These are phyloP conservation scores for Enteromius radiatus DNA, from an alignment of 2,797 vertebrate species.

Conservation along the genomic window DNA sequence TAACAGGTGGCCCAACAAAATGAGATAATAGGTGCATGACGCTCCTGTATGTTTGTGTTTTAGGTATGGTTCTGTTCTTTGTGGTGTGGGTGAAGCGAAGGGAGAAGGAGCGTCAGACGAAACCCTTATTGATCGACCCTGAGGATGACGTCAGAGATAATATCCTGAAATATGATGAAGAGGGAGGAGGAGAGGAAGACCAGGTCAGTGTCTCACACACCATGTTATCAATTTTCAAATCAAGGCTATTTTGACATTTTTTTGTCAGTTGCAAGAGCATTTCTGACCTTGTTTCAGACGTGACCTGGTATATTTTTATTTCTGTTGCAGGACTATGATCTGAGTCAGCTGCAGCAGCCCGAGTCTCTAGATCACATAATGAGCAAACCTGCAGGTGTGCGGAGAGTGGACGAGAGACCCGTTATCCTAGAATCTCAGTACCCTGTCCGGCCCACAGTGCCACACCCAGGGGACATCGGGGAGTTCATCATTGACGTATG, in stretches of 20 bases:
- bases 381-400: constrained; percentile 88
- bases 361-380: constrained; percentile 94
- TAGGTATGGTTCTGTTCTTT: constrained; percentile 95
- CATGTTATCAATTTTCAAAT: not conserved
- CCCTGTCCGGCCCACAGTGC: constrained; percentile 89
- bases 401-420: constrained; percentile 95
- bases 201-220: constrained; percentile 80
- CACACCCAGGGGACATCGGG: constrained; percentile 96
- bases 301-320: constrained; percentile 20
- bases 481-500: constrained; percentile 96
- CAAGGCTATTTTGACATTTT: constrained; percentile 27
- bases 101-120: constrained; percentile 94
- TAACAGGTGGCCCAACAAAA: not conserved
- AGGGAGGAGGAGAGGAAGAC: constrained; percentile 97
- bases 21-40: not conserved
- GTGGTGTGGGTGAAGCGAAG: constrained; percentile 94
- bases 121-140: constrained; percentile 95
- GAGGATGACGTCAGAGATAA: constrained; percentile 98
- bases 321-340: constrained; percentile 90
- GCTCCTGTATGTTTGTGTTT: constrained; percentile 9
- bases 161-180: constrained; percentile 97
- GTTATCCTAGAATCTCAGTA: constrained; percentile 95
- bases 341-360: constrained; percentile 98
- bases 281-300: constrained; percentile 30
- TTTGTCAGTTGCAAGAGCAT: constrained; percentile 16